Evolutionary conservation across 2,888 invertebrate genomes (phyloP), one percentile per base, ranked within the genome.

Genomic region (Alitta virens): DNA sequence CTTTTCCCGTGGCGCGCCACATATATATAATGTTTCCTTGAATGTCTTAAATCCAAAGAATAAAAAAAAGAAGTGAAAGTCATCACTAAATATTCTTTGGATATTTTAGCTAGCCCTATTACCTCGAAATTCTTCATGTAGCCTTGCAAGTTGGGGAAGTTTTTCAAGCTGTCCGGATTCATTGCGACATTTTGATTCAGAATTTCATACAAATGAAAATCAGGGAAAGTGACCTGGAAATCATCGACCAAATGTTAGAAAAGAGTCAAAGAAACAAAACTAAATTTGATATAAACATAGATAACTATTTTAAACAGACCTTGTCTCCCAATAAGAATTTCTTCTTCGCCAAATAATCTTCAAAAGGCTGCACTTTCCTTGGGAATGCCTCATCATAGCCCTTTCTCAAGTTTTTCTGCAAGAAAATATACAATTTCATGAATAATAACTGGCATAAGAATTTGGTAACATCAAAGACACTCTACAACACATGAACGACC

Each of bases 121-220:
- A 71, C 72, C 63, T 81, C 82, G 64, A 84, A 79, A 51, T 80
- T 72, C 0, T 71, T 65, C 26, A 76, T 49, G 71, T 81, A 84
- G 9, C 75, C 78, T 5, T 70, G 71, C 18, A 84, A 73, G 60
- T 82, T 83, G 1, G 75, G 70, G 65, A 67, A 78, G 1, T 73
- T 64, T 24, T 79, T 75, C 16, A 84, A 66, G 46, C 73, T 73
- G 5, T 70, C 74, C 1, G 78, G 72, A 14, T 74, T 71, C 67
- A 84, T 74, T 1, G 76, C 51, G 42, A 72, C 71, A 54, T 79
- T 79, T 58, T 82, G 79, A 63, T 82, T 81, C 50, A 84, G 67
- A 33, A 79, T 67, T 64, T 84, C 84, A 64, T 83, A 84, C 66
- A 82, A 73, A 3, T 75, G 69, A 68, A 84, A 84, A 65, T 84